phyloP scores from a whole-genome alignment of 2,113 vertebrate species.

The Mellivora capensis region DNA sequence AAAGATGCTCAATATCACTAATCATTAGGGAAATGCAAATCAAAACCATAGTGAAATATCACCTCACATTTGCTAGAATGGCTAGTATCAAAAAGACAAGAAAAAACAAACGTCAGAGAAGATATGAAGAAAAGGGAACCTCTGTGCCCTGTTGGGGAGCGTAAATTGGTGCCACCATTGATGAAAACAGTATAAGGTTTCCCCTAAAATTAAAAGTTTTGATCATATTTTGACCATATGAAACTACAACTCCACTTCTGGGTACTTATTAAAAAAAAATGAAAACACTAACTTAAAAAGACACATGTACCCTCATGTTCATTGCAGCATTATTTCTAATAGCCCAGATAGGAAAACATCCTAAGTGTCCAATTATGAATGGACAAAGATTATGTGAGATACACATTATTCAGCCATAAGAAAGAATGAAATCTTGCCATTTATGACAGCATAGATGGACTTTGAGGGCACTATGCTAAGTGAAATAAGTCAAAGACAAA shows the following conservation, averaged over 20 bases:
- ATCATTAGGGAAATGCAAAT: neutral
- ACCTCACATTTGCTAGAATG: neutral
- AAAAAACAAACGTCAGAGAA: neutral
- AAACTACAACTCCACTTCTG: neutral
- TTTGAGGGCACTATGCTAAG: neutral
- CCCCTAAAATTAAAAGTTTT: neutral
- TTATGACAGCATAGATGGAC: neutral
- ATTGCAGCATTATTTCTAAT: neutral
- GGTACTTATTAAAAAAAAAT: neutral
- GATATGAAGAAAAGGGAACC: neutral
- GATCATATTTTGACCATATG: neutral
- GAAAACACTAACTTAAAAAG: neutral
- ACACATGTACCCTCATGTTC: neutral
- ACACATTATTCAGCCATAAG: neutral
- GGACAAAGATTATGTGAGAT: neutral
- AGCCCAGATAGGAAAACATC: neutral
- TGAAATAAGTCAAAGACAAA: neutral
- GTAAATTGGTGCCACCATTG: neutral
- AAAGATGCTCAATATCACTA: neutral
- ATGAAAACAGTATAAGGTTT: neutral
- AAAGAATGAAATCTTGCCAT: neutral
- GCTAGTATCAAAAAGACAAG: neutral
- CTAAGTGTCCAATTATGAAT: neutral
- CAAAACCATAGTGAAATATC: neutral
- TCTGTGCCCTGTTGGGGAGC: neutral